Conservation (phyloP, 2,888 invertebrate species). For the Eulithis prunata region DNA sequence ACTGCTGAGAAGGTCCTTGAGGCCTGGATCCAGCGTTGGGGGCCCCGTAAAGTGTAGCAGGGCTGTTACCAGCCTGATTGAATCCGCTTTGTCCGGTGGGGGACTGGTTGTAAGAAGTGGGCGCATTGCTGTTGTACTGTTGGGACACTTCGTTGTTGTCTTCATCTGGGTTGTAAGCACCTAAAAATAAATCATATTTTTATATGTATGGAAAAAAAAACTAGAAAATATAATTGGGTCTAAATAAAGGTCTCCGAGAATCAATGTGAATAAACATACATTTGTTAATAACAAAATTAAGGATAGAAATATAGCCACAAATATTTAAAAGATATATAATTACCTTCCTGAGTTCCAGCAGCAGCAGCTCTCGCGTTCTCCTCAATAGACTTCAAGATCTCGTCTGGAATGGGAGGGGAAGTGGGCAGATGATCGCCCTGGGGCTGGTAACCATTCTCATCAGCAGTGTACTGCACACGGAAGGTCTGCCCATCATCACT, state of each 20-base stretch:
- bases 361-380: constrained; percentile 75
- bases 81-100: constrained; percentile 29
- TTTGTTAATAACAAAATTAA: too few relatives aligned
- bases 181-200: constrained; percentile 49
- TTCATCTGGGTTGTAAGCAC: constrained; percentile 75
- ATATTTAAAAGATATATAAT: neutral
- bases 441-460: constrained; percentile 75
- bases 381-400: constrained; percentile 74
- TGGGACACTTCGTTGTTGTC: constrained; percentile 52
- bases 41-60: constrained; percentile 40
- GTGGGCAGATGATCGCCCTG: constrained; percentile 76
- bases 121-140: constrained; percentile 46
- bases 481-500: constrained; percentile 75
- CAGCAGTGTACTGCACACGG: constrained; percentile 74
- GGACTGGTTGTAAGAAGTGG: constrained; percentile 36
- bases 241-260: too few relatives aligned
- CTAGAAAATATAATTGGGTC: too few relatives aligned
- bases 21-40: constrained; percentile 26
- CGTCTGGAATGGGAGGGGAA: constrained; percentile 76
- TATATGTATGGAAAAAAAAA: neutral
- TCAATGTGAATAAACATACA: too few relatives aligned
- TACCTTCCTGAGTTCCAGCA: constrained; percentile 79
- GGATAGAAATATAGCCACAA: too few relatives aligned
- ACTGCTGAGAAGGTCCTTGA: constrained; percentile 26
- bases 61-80: constrained; percentile 24